These are phyloP conservation scores for Hiodon tergisus DNA, from an alignment of 2,113 vertebrate genomes.

Conservation along the genomic window DNA sequence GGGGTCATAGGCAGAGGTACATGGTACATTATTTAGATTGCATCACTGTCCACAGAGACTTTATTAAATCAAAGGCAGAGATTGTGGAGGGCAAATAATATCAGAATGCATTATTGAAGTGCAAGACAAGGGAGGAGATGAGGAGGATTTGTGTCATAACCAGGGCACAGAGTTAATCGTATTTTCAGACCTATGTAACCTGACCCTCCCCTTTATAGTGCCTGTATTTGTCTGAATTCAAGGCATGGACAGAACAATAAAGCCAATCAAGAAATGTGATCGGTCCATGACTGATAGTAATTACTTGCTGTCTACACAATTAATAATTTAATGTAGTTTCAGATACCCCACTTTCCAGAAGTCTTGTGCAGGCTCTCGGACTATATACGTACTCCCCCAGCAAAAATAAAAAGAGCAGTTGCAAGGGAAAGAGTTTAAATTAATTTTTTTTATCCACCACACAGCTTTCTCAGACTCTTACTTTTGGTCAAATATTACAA, in stretches of 20 bases:
- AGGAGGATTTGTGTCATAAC: slow-evolving; percentile 75
- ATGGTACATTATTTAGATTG: slow-evolving; percentile 51
- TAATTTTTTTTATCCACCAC: too few relatives aligned
- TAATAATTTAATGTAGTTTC: slow-evolving; percentile 96
- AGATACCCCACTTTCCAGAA: slow-evolving; percentile 73
- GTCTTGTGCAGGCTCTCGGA: slow-evolving; percentile 14
- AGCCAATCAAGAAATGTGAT: slow-evolving; percentile 78
- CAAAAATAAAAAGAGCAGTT: neutral
- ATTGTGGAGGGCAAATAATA: slow-evolving; percentile 57
- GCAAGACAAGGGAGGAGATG: slow-evolving; percentile 49
- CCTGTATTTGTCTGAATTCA: slow-evolving; percentile 78
- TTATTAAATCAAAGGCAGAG: slow-evolving; percentile 65
- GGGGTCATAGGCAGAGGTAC: too few relatives aligned
- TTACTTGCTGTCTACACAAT: slow-evolving; percentile 74
- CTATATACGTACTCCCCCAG: neutral
- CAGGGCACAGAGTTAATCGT: slow-evolving; percentile 60
- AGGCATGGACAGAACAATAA: slow-evolving; percentile 66
- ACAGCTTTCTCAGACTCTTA: too few relatives aligned
- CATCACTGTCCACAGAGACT: slow-evolving; percentile 55
- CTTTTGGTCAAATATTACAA: too few relatives aligned
- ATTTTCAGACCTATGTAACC: slow-evolving; percentile 70
- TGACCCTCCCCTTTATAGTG: slow-evolving; percentile 63
- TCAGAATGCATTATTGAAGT: slow-evolving; percentile 76
- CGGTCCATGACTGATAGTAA: slow-evolving; percentile 73
- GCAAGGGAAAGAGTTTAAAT: too few relatives aligned